Percentiles rank a stretch among this genome's conserved stretches.
Conservation (phyloP, 2,888 invertebrate genomes). For the Platycheirus albimanus region DNA sequence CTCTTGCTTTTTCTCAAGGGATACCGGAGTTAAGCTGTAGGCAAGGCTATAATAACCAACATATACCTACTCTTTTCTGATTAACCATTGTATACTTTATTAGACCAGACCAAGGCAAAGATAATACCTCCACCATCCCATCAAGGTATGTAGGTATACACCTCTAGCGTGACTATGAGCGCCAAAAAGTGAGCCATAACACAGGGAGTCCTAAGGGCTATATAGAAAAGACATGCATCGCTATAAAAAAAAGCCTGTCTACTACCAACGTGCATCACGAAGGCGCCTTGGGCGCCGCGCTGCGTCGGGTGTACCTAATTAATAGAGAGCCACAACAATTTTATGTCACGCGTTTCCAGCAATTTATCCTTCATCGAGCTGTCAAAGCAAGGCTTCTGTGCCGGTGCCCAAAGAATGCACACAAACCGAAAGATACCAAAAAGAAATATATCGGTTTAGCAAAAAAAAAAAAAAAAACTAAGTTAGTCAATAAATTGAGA, state of each 20-base stretch:
- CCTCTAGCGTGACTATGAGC: constrained; percentile 20
- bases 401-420: background rate
- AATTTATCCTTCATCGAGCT: constrained; percentile 64
- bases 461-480: background rate
- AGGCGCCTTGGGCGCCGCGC: constrained; percentile 57
- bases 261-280: constrained; percentile 23
- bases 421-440: background rate
- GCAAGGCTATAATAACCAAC: background rate
- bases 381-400: constrained; percentile 39
- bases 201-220: background rate
- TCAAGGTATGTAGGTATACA: too few species aligned
- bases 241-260: constrained; percentile 6
- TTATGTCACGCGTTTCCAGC: constrained; percentile 59
- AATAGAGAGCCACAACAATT: constrained; percentile 61
- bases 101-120: background rate
- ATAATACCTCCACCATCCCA: too few species aligned
- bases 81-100: constrained; percentile 18
- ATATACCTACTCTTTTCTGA: background rate
- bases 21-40: background rate
- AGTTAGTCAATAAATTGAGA: constrained; percentile 27
- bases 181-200: constrained; percentile 12
- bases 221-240: background rate
- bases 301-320: constrained; percentile 55
- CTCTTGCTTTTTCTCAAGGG: background rate
- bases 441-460: constrained; percentile 9